Percentiles rank a stretch among this genome's conserved stretches.
Evolutionary conservation across 2,113 vertebrate genomes (phyloP).

Genomic region (Pao palembangensis): DNA sequence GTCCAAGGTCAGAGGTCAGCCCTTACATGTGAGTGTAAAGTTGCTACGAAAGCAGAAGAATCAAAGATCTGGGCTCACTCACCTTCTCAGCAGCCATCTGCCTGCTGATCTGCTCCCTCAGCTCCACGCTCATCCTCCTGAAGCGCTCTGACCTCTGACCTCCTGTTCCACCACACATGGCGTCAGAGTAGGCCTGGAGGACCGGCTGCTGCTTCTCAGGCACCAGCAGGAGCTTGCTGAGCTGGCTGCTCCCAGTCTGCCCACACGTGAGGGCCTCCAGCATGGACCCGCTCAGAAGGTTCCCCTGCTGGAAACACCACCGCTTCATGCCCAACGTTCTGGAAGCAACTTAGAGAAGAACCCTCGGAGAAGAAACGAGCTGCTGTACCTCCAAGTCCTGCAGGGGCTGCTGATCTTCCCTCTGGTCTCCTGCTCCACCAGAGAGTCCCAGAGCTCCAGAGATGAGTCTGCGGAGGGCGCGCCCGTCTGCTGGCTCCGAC

Average conservation of each 20-base stretch:
- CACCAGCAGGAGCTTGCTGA: constrained; percentile 74
- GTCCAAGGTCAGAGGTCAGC: too few species aligned
- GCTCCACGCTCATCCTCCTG: constrained; percentile 76
- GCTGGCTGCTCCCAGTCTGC: constrained; percentile 50
- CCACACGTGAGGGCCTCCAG: constrained; percentile 84
- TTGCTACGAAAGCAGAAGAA: too few species aligned
- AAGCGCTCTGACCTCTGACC: constrained; percentile 72
- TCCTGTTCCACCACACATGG: constrained; percentile 70
- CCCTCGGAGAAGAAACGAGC: not conserved
- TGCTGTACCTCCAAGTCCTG: constrained; percentile 78
- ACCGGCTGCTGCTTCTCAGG: constrained; percentile 65
- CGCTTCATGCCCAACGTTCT: too few species aligned
- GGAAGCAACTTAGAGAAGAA: not conserved
- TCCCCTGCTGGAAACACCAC: constrained; percentile 62
- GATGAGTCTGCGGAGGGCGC: constrained; percentile 70
- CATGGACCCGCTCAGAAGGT: constrained; percentile 77
- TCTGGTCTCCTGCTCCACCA: constrained; percentile 23
- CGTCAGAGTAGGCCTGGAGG: constrained; percentile 69
- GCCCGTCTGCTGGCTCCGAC: constrained; percentile 56
- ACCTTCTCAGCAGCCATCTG: constrained; percentile 77
- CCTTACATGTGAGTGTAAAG: too few species aligned
- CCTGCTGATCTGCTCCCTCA: constrained; percentile 82
- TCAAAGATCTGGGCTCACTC: too few species aligned
- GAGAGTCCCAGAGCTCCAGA: constrained; percentile 73
- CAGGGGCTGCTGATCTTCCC: constrained; percentile 66